Evolutionary conservation across 2,113 vertebrate species (phyloP).

Genomic region (Variabilichromis moorii): DNA sequence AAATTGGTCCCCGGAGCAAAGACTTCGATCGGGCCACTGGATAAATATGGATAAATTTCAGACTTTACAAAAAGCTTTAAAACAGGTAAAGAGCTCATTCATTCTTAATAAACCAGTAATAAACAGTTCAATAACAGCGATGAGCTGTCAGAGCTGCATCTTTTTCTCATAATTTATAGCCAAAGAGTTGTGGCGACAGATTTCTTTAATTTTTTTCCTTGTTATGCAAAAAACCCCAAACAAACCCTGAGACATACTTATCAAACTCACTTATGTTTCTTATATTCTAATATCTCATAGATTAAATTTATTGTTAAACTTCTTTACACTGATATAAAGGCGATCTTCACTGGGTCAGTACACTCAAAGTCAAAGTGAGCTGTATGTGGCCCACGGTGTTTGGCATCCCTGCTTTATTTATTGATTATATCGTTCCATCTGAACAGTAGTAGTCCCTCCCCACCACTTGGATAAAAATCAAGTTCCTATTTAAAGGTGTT

Average conservation of each 20-base stretch:
- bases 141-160: background rate
- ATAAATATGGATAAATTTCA: background rate
- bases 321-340: background rate
- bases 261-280: rapidly evolving
- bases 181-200: background rate
- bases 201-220: rapidly evolving
- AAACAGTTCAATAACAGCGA: background rate
- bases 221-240: background rate
- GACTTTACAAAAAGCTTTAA: background rate
- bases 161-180: background rate
- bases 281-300: background rate
- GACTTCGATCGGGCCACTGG: rapidly evolving
- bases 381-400: rapidly evolving
- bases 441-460: background rate
- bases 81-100: rapidly evolving
- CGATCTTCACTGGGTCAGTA: background rate
- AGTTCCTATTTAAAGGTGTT: background rate
- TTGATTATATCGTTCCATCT: rapidly evolving
- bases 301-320: rapidly evolving
- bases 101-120: rapidly evolving
- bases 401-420: background rate
- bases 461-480: background rate
- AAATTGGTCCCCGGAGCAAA: background rate
- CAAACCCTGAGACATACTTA: background rate
- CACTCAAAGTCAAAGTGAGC: background rate